phyloP scores from a whole-genome alignment of 2,888 invertebrate genomes.

The Hydriomena furcata region DNA sequence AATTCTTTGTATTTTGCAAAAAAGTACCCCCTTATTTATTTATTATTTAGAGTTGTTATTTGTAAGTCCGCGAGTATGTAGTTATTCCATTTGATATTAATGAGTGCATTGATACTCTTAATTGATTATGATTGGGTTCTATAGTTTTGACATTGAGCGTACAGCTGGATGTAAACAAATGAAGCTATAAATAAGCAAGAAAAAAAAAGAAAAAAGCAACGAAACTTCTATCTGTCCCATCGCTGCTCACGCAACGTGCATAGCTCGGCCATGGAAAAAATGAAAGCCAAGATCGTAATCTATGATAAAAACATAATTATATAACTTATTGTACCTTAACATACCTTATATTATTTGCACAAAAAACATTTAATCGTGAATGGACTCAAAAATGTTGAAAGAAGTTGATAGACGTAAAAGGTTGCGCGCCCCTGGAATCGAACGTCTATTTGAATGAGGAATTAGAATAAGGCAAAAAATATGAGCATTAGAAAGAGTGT shows the following conservation, averaged over 20 bases:
- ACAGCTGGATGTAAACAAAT: slow-evolving; percentile 51
- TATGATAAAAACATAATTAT: slow-evolving; percentile 57
- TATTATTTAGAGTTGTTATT: neutral
- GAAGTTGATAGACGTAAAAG: slow-evolving; percentile 49
- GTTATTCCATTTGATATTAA: slow-evolving; percentile 23
- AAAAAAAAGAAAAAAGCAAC: slow-evolving; percentile 44
- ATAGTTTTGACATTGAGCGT: slow-evolving; percentile 39
- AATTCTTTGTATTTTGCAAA: no score
- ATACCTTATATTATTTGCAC: slow-evolving; percentile 18
- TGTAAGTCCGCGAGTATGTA: neutral
- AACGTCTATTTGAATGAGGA: slow-evolving; percentile 77
- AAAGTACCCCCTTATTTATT: no score
- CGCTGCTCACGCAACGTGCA: slow-evolving; percentile 59
- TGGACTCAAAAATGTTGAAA: slow-evolving; percentile 21
- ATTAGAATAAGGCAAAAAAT: slow-evolving; percentile 82
- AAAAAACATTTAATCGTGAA: slow-evolving; percentile 5
- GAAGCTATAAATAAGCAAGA: slow-evolving; percentile 48
- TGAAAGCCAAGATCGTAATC: slow-evolving; percentile 60
- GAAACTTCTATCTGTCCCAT: slow-evolving; percentile 59
- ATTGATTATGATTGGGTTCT: slow-evolving; percentile 36
- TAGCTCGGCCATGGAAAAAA: slow-evolving; percentile 56
- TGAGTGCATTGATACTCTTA: slow-evolving; percentile 35
- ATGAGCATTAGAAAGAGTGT: slow-evolving; percentile 78
- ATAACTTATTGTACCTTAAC: slow-evolving; percentile 24
- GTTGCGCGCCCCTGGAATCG: slow-evolving; percentile 73